These are phyloP conservation scores for Harlomillsia oculata DNA, from an alignment of 1,140 invertebrate species.

Conservation along the genomic window DNA sequence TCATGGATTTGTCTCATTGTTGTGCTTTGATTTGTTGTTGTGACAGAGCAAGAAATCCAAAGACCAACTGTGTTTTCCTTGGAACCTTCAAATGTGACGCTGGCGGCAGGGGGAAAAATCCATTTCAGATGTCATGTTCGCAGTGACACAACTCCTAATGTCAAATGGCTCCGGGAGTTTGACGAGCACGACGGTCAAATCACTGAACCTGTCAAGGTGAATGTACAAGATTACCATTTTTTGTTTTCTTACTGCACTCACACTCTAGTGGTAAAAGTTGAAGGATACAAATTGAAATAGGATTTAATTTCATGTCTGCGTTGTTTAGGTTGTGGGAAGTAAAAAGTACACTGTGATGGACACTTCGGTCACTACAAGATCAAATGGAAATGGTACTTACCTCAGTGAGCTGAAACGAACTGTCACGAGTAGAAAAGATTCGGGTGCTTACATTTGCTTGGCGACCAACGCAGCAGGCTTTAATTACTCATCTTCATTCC, in stretches of 20 bases:
- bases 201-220: too few relatives aligned
- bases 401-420: slow-evolving; percentile 35
- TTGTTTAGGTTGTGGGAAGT: too few relatives aligned
- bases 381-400: slow-evolving; percentile 33
- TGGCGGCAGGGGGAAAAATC: slow-evolving; percentile 14
- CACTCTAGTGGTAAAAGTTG: too few relatives aligned
- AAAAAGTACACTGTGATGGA: slow-evolving; percentile 16
- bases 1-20: too few relatives aligned
- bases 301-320: too few relatives aligned
- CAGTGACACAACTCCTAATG: slow-evolving; percentile 20
- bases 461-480: slow-evolving; percentile 21
- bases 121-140: slow-evolving; percentile 25
- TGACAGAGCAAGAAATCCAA: slow-evolving; percentile 17
- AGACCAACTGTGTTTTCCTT: slow-evolving; percentile 17
- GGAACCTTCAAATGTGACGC: slow-evolving; percentile 28
- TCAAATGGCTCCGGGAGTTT: slow-evolving; percentile 20
- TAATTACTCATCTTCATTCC: slow-evolving; percentile 8
- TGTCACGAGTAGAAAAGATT: slow-evolving; percentile 11
- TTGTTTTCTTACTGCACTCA: too few relatives aligned
- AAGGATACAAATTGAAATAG: too few relatives aligned
- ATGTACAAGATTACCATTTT: too few relatives aligned
- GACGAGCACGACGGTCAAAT: slow-evolving; percentile 9
- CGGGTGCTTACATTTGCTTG: slow-evolving; percentile 20
- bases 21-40: neutral
- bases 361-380: neutral